A percentile compares a stretch with the other conserved stretches of the same genome.
Conservation (phyloP, 2,113 vertebrate genomes). For the Pituophis catenifer region DNA sequence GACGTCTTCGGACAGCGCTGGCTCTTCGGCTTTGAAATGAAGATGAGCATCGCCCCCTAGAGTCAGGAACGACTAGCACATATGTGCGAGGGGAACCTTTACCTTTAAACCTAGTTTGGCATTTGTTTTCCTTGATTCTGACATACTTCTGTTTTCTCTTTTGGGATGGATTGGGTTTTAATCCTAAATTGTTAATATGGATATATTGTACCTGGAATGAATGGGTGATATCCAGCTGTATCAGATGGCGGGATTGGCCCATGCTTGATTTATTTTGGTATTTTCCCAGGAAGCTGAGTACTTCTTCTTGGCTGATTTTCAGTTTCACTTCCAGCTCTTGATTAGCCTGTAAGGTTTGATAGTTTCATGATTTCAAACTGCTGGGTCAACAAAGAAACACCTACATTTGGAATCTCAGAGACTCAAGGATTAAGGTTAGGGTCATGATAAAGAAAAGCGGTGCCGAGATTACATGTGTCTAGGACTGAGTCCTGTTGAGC, state of each 20-base stretch:
- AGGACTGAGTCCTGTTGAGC: not conserved
- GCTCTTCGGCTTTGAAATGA: too few species aligned
- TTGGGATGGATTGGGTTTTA: not conserved
- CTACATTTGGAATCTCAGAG: not conserved
- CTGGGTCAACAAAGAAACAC: not conserved
- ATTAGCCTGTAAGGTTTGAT: constrained; percentile 60
- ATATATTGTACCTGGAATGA: constrained; percentile 73
- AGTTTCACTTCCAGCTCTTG: constrained; percentile 68
- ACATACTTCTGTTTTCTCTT: not conserved
- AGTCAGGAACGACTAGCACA: too few species aligned
- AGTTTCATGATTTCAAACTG: constrained; percentile 14
- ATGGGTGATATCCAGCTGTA: constrained; percentile 70
- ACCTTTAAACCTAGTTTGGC: not conserved
- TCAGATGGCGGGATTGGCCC: constrained; percentile 52
- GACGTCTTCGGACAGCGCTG: too few species aligned
- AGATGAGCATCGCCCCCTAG: too few species aligned
- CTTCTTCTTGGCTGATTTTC: constrained; percentile 68
- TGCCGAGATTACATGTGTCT: not conserved
- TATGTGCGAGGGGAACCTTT: too few species aligned
- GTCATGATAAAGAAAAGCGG: not conserved
- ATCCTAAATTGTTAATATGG: not conserved
- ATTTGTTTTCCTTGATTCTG: not conserved
- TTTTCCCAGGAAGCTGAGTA: constrained; percentile 67
- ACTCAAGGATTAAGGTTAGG: not conserved
- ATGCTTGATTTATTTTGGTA: constrained; percentile 60